Base-by-base conservation (phyloP, 2,888 invertebrate species). In the Deilephila elpenor region DNA sequence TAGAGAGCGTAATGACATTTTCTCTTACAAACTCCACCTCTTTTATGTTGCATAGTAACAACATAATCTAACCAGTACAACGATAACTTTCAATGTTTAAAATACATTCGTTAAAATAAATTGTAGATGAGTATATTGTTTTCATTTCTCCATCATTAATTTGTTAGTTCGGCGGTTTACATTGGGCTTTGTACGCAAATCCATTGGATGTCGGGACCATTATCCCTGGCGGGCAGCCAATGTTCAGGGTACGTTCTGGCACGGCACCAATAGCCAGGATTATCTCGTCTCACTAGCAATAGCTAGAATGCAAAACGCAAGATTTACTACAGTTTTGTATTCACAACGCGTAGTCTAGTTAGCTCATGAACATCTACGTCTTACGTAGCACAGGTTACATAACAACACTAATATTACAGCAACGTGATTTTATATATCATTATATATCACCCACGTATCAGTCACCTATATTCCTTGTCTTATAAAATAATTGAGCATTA, bases 171-270 rank as follows among this genome's bases (percentile, higher is more conserved):
- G 76, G 76, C 77, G 79, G 84, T 81, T 82, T 81, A 81, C 79
- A 80, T 77, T 80, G 78, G 83, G 80, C 78, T 78, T 77, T 80
- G 80, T 78, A 85, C 83, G 83, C 83, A 87, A 88, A 88, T 86
- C 85, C 85, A 84, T 84, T 84, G 82, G 79, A 78, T 80, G 81
- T 81, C 81, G 81, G 83, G 83, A 84, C 86, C 83, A 88, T 89
- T 89, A 87, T 86, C 84, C 79, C 88, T 92, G 92, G 92, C 91
- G 75, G 78, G 78, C 79, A 75, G 91, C 92, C 92, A 92, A 88
- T 80, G 79, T 80, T 82, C 82, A 85, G 86, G 85, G 86, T 85
- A 84, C 83, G 82, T 86, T 83, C 88, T 92, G 92, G 92, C 92
- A 88, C 86, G 80, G 83, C 82, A 87, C 89, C 90, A 90, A 87